Evolutionary conservation across 1,140 invertebrate species (phyloP), one percentile per base, ranked within the genome.

Genomic region (Harpegnathos saltator): DNA sequence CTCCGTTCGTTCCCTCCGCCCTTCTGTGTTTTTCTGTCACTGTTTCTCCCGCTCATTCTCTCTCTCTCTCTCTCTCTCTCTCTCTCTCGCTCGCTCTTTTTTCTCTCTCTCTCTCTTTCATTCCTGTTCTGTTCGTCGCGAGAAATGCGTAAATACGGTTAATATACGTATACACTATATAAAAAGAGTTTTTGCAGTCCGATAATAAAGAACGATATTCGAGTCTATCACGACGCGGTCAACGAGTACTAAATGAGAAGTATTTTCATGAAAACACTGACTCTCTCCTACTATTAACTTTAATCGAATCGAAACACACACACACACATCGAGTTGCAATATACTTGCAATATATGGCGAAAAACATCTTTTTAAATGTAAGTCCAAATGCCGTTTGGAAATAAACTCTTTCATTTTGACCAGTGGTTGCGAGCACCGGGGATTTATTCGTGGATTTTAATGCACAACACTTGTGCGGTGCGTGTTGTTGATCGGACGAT

Each of bases 1-100:
- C 85, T 87, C 29, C 29, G 33, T 38, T 24, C 17, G 22, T 84
- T 71, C 48, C 62, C 82, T 69, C 38, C 24, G 17, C 29, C 19
- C 54, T 69, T 56, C n/a, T 85, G 38, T 44, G 38, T 44, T 24
- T 72, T 33, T 19, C 52, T 33, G 0, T 50, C 50, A 14, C 19
- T 38, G 2, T 4, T 15, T 44, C 15, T 59, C 22, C 29, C 19
- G 7, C 38, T 44, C 38, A 44, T 44, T 54, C 17, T 29, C 17
- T 19, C 15, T 54, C 24, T 1, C 4, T 38, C 4, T 38, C 17
- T 22, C 19, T 12, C 1, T 24, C 59, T 15, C 24, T 29, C 14
- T 62, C 59, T 62, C 24, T 7, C 12, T 9, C n/a, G n/a, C n/a
- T n/a, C n/a, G n/a, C n/a, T n/a, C 14, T 54, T 11, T 52, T n/a